Evolutionary conservation across 1,140 invertebrate species (phyloP), one percentile per base, ranked within the genome.

Genomic region (Brachionus calyciflorus): DNA sequence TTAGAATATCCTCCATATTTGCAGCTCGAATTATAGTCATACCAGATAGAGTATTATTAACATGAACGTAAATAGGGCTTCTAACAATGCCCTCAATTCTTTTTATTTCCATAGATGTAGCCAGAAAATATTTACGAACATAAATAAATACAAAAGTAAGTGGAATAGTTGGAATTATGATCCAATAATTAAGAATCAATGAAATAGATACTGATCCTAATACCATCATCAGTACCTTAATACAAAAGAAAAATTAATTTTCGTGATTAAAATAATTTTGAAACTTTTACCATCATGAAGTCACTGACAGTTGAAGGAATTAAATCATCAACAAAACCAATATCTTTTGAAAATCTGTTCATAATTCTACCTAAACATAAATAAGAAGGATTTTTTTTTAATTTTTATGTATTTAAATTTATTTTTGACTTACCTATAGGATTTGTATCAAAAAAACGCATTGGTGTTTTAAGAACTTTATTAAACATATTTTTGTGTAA

Each of bases 21-120:
- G 91, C 94, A 0, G 93, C 92, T 76, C 94, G 87, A 65, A 98
- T 93, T 0, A 93, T 96, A 0, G 91, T 88, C 21, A 97, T 85
- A 4, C 94, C 94, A 84, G 92, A 91, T 0, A 96, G 85, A 0
- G 93, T 91, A 24, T 93, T 90, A 82, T 91, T 93, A 68, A 96
- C 85, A 81, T 96, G 93, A 7, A 91, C 91, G 80, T 92, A 93
- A 0, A 94, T 88, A 0, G 93, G 92, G 80, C 86, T 86, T 21
- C 87, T 81, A 49, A 83, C 91, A 82, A 90, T 89, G 81, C 90
- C 91, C 87, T 96, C 93, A 73, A 95, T 87, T 77, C 93, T 88
- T 85, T 95, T 95, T 46, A 76, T 37, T 57, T 76, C 73, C 30
- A 37, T 49, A n/a, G 69, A 49, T n/a, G 69, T 21, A 26, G 69